These are phyloP conservation scores for Athene noctua DNA, from an alignment of 2,113 vertebrate species.

Conservation along the genomic window DNA sequence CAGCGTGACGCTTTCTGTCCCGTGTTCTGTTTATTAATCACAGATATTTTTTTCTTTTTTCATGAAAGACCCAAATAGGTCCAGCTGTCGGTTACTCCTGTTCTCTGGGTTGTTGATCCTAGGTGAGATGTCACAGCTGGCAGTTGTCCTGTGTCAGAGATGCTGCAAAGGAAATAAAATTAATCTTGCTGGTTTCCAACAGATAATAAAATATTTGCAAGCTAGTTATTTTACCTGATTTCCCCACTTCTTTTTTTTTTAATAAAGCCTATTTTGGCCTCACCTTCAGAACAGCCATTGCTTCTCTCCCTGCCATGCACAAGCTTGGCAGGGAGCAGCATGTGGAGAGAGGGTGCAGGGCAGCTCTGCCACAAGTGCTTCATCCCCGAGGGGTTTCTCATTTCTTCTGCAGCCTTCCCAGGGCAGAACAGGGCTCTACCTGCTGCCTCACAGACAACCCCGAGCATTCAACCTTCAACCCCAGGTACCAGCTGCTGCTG, in stretches of 20 bases:
- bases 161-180: neutral
- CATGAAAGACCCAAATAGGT: neutral
- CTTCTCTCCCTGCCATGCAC: neutral
- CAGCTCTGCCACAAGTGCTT: fast-evolving
- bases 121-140: slow-evolving; percentile 14
- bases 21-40: neutral
- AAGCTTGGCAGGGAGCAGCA: neutral
- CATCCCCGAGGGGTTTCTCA: neutral
- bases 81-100: neutral
- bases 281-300: neutral
- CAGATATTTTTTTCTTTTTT: neutral
- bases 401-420: neutral
- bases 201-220: neutral
- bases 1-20: neutral
- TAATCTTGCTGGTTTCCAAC: neutral
- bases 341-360: neutral
- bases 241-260: neutral
- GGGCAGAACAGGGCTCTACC: neutral
- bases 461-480: neutral
- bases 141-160: neutral
- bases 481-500: neutral
- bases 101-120: neutral
- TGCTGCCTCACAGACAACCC: neutral
- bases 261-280: neutral
- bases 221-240: neutral